Evolutionary conservation across 2,113 vertebrate genomes (phyloP), one percentile per base, ranked within the genome.

Genomic region (Ceyx margarethae): DNA sequence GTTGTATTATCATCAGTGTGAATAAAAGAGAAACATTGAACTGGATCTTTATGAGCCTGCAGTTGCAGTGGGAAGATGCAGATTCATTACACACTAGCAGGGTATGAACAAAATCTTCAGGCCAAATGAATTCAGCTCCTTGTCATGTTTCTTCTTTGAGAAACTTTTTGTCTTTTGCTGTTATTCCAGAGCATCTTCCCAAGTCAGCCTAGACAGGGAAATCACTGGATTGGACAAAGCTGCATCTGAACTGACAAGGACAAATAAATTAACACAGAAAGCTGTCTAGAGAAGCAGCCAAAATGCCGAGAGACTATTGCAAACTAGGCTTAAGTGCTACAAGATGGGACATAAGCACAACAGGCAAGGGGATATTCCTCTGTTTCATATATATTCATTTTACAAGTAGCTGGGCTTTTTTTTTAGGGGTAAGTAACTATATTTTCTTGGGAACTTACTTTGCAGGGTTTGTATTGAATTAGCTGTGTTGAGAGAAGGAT

Each of bases 11-110:
- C 89, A 87, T 91, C 87, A 80, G 51, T 15, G 37, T 53, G 87
- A 89, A 80, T 91, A 87, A 87, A 95, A 95, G 84, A 46, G 61
- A 85, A 89, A 92, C 89, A 91, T 60, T 80, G 84, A 94, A 74
- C 89, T 67, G 81, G 72, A 82, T 85, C 54, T 82, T 82, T 77
- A 69, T 4, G 5, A 91, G 75, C 18, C 60, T 92, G 84, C 60
- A 69, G 35, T 91, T 85, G 81, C 91, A 71, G 64, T 48, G 64
- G 48, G 72, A 77, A 85, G 54, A 37, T 60, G 64, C 57, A 69
- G 75, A 77, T 82, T 82, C 71, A 56, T 92, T 82, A 60, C n/a
- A 40, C 25, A 15, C 4, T 65, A 35, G 69, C 46, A 75, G 50
- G 31, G 67, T 54, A 71, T 9, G 45, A 65, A 69, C 45, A 72